Conservation (phyloP, 2,888 invertebrate genomes). For the Noctua janthina region DNA sequence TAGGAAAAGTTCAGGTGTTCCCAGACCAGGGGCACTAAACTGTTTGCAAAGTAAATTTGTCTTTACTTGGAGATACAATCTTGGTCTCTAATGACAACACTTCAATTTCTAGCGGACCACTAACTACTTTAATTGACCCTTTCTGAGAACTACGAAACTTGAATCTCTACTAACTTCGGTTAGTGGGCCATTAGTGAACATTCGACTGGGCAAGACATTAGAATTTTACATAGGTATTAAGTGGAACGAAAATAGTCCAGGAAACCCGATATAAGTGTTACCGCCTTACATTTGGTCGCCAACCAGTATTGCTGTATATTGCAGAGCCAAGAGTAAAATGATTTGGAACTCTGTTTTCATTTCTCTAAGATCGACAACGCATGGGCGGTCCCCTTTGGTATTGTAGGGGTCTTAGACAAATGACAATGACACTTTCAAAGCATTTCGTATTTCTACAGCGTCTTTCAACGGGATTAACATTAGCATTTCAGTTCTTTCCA, state of each 20-base stretch:
- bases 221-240: background rate
- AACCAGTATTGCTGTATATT: background rate
- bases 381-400: background rate
- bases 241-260: background rate
- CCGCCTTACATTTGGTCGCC: too few relatives aligned
- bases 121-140: slow-evolving; percentile 53
- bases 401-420: background rate
- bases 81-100: slow-evolving; percentile 46
- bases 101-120: slow-evolving; percentile 42
- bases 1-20: background rate
- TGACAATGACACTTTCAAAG: background rate
- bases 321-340: background rate
- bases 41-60: slow-evolving; percentile 46
- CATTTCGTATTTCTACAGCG: background rate
- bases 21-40: slow-evolving; percentile 8
- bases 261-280: background rate
- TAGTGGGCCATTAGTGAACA: slow-evolving; percentile 10
- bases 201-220: background rate
- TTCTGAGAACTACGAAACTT: slow-evolving; percentile 32
- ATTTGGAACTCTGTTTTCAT: background rate
- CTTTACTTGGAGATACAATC: slow-evolving; percentile 31
- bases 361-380: background rate
- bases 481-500: background rate
- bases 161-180: slow-evolving; percentile 40
- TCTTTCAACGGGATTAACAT: background rate